Evolutionary conservation across 2,113 vertebrate species (phyloP), one percentile per base, ranked within the genome.

Genomic region (Amazona guildingii): DNA sequence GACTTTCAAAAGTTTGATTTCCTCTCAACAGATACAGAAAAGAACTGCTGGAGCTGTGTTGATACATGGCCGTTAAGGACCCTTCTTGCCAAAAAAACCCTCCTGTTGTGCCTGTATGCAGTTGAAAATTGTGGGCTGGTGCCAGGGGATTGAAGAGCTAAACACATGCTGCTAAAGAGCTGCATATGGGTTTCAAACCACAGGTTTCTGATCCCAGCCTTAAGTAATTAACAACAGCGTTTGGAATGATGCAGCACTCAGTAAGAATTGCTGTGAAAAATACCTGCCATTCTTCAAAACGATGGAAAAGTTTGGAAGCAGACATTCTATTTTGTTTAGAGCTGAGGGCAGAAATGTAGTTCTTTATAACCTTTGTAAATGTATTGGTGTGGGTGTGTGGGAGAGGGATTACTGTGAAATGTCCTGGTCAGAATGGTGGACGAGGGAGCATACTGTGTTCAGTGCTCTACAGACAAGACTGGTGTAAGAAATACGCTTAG

Each of bases 71-170:
- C 57, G 59, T 97, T 91, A 92, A 89, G 77, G 68, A 28, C 46
- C 33, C 86, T 96, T 94, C 72, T 90, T 94, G 80, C 75, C n/a
- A 89, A 91, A 85, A 84, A 91, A 0, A 0, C 0, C 49, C 39
- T 93, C 59, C 46, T 81, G 92, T 89, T 94, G 88, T 46, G 12
- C 78, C 95, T 95, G 59, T 91, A 61, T 74, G 31, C 87, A 74
- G 70, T 93, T 96, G 94, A 95, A 97, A 97, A 94, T 91, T 87
- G 81, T 91, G 72, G 31, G 94, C 82, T 95, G 78, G 55, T 95
- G 95, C 94, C 86, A 96, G 86, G 83, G 77, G 51, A 85, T 61
- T 96, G 95, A 96, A 96, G 96, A 97, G 81, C 74, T 67, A 88
- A 96, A 94, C 90, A 88, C 82, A 88, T 81, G 83, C 61, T 95